phyloP scores from a whole-genome alignment of 2,888 invertebrate species.

The Calliphora vomitoria region DNA sequence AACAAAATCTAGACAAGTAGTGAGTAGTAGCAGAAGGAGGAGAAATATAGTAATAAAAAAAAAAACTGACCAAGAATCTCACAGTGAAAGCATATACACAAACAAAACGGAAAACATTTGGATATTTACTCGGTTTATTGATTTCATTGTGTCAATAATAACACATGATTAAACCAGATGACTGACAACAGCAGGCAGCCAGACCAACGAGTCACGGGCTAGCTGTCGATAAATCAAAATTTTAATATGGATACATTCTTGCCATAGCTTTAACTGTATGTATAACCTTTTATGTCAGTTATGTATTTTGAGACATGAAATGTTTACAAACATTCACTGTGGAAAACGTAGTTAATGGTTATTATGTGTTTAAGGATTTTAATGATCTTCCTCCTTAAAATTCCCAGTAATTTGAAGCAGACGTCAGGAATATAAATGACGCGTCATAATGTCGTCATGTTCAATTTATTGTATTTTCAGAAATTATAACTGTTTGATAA shows the following conservation, averaged over 20 bases:
- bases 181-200: background rate
- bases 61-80: background rate
- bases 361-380: constrained; percentile 45
- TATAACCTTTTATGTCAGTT: background rate
- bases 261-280: background rate
- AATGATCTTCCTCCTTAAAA: constrained; percentile 27
- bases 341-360: constrained; percentile 33
- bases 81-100: background rate
- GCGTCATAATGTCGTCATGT: constrained; percentile 34
- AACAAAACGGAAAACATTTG: constrained; percentile 31
- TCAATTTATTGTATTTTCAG: too few species aligned
- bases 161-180: constrained; percentile 66
- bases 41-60: background rate
- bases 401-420: constrained; percentile 48
- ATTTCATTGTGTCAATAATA: constrained; percentile 67
- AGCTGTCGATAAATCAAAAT: background rate
- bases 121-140: constrained; percentile 62
- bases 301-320: constrained; percentile 19
- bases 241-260: too few species aligned
- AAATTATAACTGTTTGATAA: background rate
- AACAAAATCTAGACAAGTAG: background rate
- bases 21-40: too few species aligned
- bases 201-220: background rate
- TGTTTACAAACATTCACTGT: background rate
- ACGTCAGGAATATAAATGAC: constrained; percentile 19